Evolutionary conservation across 2,888 invertebrate genomes (phyloP).

Genomic region (Plutella xylostella): DNA sequence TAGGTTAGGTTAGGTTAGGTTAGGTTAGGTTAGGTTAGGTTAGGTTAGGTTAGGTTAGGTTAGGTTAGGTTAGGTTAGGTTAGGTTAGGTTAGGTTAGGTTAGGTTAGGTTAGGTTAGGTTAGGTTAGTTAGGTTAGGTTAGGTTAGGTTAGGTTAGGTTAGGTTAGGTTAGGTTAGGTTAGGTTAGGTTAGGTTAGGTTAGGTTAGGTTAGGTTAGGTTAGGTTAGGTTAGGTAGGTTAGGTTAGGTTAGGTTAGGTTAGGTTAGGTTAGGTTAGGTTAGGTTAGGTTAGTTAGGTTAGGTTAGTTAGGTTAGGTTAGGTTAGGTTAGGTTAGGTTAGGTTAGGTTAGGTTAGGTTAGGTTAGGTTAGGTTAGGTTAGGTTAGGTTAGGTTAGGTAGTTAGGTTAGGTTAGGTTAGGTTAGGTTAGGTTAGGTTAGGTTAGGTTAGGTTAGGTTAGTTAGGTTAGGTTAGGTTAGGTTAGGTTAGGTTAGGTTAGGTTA

Average conservation of each 20-base stretch:
- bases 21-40: conserved; percentile 20
- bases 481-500: conserved; percentile 20
- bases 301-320: conserved; percentile 7
- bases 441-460: conserved; percentile 18
- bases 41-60: conserved; percentile 19
- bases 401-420: conserved; percentile 15
- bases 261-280: conserved; percentile 21
- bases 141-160: conserved; percentile 14
- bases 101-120: conserved; percentile 20
- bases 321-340: conserved; percentile 18
- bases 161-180: conserved; percentile 19
- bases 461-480: conserved; percentile 21
- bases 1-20: conserved; percentile 15
- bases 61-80: conserved; percentile 12
- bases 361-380: conserved; percentile 20
- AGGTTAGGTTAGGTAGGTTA: too few species aligned
- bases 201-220: conserved; percentile 24
- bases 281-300: conserved; percentile 16
- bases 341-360: conserved; percentile 21
- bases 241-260: conserved; percentile 25
- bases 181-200: conserved; percentile 21
- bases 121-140: conserved; percentile 19
- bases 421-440: conserved; percentile 19
- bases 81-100: conserved; percentile 21
- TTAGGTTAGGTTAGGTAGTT: too few species aligned